Evolutionary conservation across 2,113 vertebrate species (phyloP), one percentile per base, ranked within the genome.

Genomic region (Oreochromis niloticus): DNA sequence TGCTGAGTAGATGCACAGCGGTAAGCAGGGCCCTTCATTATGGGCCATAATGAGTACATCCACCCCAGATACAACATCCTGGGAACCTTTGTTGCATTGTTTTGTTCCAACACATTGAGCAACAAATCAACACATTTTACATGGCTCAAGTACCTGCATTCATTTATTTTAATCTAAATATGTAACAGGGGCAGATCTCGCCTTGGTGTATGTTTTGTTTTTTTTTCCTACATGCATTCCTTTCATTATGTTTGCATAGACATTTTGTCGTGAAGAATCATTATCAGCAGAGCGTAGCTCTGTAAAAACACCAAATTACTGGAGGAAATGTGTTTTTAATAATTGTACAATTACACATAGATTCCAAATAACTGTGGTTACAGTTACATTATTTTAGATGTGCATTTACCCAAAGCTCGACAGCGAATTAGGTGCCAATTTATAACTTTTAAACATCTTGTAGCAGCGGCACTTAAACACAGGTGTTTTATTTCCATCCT

Each of bases 21-120:
- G 94, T 95, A 95, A 96, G 95, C 95, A 93, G 95, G 92, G 95
- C 94, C 94, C 94, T 95, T 96, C 95, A 96, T 96, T 96, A 96
- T 95, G 92, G 96, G 92, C 94, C 95, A 93, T 97, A 97, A 97
- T 96, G 96, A 97, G 95, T 94, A 96, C 96, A 95, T 95, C 95
- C 94, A 95, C 93, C 91, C 86, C 87, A 95, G 95, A 96, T 94
- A 89, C 92, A 93, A 93, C 94, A 92, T 82, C 94, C 93, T 83
- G 89, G 92, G 92, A 96, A 95, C 92, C 95, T 96, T 95, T 95
- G 91, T 95, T 94, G 91, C 88, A 89, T 94, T 94, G 95, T 96
- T 96, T 96, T 95, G 95, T 95, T 93, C 93, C 87, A 73, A 88
- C 94, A 93, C 91, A 82, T 93, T 94, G 90, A 92, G 91, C 82